Evolutionary conservation across 2,113 vertebrate genomes (phyloP).

Genomic region (Neomonachus schauinslandi): DNA sequence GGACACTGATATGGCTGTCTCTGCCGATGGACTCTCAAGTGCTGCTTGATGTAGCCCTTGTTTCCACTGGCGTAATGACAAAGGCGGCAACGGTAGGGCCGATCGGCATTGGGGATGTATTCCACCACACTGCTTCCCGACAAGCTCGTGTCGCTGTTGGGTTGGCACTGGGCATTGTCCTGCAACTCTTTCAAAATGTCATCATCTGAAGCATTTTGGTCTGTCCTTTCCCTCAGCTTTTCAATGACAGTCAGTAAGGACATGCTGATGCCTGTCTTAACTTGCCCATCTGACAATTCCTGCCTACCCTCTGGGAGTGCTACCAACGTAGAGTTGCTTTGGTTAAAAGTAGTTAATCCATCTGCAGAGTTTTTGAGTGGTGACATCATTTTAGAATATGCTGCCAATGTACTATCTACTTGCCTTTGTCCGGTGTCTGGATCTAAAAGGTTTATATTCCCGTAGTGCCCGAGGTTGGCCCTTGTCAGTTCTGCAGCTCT

Average conservation of each 20-base stretch:
- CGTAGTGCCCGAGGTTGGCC: slow-evolving; percentile 82
- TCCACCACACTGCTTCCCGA: slow-evolving; percentile 90
- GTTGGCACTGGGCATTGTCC: slow-evolving; percentile 94
- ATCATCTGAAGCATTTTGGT: slow-evolving; percentile 97
- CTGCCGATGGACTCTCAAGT: slow-evolving; percentile 95
- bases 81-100: slow-evolving; percentile 95
- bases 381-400: slow-evolving; percentile 81
- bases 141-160: slow-evolving; percentile 51
- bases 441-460: slow-evolving; percentile 78
- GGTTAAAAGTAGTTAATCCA: slow-evolving; percentile 81
- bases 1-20: slow-evolving; percentile 97
- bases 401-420: slow-evolving; percentile 67
- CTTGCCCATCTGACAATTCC: slow-evolving; percentile 89
- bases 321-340: slow-evolving; percentile 84
- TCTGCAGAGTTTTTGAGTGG: slow-evolving; percentile 82
- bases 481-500: slow-evolving; percentile 91
- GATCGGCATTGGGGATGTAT: slow-evolving; percentile 90
- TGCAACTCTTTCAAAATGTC: slow-evolving; percentile 97
- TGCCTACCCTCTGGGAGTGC: slow-evolving; percentile 86
- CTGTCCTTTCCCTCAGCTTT: slow-evolving; percentile 94
- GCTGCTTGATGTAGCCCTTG: slow-evolving; percentile 98
- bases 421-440: slow-evolving; percentile 85
- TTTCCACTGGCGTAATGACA: slow-evolving; percentile 96
- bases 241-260: slow-evolving; percentile 98
- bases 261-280: slow-evolving; percentile 96